Evolutionary conservation across 2,797 vertebrate genomes (phyloP).

Genomic region (Calcarius lapponicus): DNA sequence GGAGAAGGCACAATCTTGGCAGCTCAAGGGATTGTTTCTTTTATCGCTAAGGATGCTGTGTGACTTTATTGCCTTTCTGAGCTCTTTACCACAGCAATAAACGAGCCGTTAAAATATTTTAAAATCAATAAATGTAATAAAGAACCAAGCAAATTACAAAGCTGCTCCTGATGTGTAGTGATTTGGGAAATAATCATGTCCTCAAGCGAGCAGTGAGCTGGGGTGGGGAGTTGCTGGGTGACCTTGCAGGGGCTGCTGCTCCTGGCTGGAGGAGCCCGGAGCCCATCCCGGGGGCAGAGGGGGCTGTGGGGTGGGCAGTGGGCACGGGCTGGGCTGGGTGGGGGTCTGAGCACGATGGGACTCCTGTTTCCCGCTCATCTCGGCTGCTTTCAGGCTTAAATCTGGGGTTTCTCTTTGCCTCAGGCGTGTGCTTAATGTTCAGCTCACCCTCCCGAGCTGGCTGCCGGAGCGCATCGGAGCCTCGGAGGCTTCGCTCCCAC

Average conservation of each 20-base stretch:
- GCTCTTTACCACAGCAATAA: slow-evolving; percentile 60
- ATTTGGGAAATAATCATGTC: slow-evolving; percentile 31
- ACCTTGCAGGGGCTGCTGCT: not conserved
- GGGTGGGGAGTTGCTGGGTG: not conserved
- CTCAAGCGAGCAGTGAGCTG: not conserved
- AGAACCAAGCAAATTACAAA: slow-evolving; percentile 45
- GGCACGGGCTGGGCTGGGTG: fast-evolving
- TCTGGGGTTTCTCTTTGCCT: not conserved
- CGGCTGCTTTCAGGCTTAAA: not conserved
- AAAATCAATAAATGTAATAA: slow-evolving; percentile 67
- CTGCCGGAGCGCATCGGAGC: fast-evolving
- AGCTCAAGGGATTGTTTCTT: slow-evolving; percentile 27
- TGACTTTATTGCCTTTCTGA: slow-evolving; percentile 50
- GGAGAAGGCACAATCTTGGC: not conserved
- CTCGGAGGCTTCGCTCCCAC: fast-evolving
- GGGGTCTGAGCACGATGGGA: not conserved
- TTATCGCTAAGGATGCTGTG: not conserved
- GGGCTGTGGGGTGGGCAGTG: fast-evolving
- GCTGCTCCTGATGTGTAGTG: not conserved
- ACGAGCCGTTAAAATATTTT: slow-evolving; percentile 53
- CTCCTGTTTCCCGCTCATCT: not conserved
- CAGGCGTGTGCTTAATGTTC: not conserved
- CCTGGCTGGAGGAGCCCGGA: fast-evolving
- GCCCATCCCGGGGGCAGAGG: too few relatives aligned
- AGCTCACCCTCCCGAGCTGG: not conserved